Conservation (phyloP, 2,797 vertebrate genomes). For the Platalea minor region DNA sequence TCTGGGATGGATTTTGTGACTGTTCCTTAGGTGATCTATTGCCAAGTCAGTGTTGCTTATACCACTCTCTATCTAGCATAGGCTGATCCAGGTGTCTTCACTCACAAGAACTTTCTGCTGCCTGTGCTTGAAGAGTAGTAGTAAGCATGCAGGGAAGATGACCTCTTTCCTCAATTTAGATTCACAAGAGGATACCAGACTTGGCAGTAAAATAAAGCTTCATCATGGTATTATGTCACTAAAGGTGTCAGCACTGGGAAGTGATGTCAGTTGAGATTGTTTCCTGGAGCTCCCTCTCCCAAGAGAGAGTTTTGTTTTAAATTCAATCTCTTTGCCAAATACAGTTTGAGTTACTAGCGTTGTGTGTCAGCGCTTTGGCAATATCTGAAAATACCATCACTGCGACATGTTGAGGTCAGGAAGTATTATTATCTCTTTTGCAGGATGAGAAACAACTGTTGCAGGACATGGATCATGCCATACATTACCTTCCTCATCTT, state of each 20-base stretch:
- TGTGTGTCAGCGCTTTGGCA: background rate
- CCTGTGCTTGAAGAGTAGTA: background rate
- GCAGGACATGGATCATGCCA: background rate
- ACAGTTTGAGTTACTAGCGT: background rate
- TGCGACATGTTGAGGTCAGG: fast-evolving
- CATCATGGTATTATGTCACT: background rate
- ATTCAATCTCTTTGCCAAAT: background rate
- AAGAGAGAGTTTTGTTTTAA: background rate
- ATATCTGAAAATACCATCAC: background rate
- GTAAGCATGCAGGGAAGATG: background rate
- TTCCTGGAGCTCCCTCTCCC: background rate
- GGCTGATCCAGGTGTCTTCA: background rate
- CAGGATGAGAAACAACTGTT: background rate
- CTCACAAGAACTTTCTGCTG: background rate
- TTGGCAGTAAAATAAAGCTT: background rate
- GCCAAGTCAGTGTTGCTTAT: background rate
- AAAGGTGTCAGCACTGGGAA: background rate
- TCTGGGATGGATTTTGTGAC: background rate
- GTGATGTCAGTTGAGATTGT: background rate
- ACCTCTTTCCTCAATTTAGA: background rate
- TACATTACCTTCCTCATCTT: background rate
- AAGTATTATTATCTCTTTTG: background rate
- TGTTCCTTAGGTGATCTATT: background rate
- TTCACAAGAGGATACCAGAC: background rate
- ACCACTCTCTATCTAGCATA: background rate